Conservation (phyloP, 2,888 invertebrate species). For the Patella caerulea region DNA sequence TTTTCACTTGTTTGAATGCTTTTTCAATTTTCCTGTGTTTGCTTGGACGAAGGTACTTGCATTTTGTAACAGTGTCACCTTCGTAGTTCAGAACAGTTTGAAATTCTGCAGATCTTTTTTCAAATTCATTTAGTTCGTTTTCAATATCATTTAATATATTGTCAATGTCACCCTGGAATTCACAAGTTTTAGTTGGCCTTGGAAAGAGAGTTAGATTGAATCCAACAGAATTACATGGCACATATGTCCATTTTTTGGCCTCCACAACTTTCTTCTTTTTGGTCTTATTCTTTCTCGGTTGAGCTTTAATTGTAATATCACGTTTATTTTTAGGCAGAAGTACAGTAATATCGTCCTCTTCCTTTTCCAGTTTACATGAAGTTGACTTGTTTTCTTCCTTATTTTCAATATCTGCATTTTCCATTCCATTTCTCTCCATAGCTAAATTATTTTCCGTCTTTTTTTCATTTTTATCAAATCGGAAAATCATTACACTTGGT, state of each 20-base stretch:
- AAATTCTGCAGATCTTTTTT: conserved; percentile 29
- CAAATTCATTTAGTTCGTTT: conserved; percentile 29
- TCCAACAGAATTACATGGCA: conserved; percentile 43
- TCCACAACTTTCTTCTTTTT: conserved; percentile 35
- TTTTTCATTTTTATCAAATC: no score
- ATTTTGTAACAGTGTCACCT: conserved; percentile 22
- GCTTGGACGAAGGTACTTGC: conserved; percentile 43
- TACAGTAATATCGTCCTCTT: background rate
- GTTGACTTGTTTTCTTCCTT: no score
- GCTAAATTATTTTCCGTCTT: no score
- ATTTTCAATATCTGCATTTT: no score
- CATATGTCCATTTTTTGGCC: conserved; percentile 52
- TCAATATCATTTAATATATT: background rate
- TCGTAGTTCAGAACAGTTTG: conserved; percentile 33
- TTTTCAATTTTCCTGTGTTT: conserved; percentile 49
- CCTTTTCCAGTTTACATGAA: no score
- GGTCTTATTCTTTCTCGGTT: conserved; percentile 12
- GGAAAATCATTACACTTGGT: no score
- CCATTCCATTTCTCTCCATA: no score
- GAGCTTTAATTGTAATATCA: background rate
- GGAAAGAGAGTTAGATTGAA: conserved; percentile 55
- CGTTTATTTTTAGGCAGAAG: background rate
- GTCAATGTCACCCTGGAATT: background rate
- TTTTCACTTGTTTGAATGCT: conserved; percentile 60
- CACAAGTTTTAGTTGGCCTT: conserved; percentile 31